Evolutionary conservation across 1,140 invertebrate species (phyloP), one percentile per base, ranked within the genome.

Genomic region (Ridgeia piscesae): DNA sequence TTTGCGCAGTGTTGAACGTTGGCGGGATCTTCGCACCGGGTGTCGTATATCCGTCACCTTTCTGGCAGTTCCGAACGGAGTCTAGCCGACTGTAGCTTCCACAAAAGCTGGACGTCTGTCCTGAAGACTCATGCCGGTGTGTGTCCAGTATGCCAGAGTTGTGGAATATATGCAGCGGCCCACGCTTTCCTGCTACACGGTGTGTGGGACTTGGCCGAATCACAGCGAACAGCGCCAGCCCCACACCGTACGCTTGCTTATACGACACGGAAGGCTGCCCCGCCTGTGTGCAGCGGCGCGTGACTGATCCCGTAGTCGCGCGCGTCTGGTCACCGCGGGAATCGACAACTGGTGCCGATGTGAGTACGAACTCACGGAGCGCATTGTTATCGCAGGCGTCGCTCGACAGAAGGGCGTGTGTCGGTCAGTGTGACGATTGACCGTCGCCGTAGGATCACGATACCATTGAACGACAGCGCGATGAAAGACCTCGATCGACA

Each of bases 131-230:
- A 1, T 14, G 27, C 11, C 58, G 58, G 2, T 77, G 58, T 77
- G 58, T 77, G 27, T 77, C 58, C 58, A 77, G 58, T 77, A 17
- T 77, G 58, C 58, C 2, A 2, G 58, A 21, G 58, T 77, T 77
- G 27, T 77, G 17, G 2, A 77, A 77, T 77, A 77, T 77, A 77
- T 17, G 58, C 58, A 77, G 58, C 17, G 58, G 58, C 58, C 58
- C 58, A 77, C 58, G 58, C 58, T 31, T 77, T 77, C 58, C 58
- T 77, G 58, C 58, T 21, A 21, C 58, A 77, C 58, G 58, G 27
- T 77, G 58, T 77, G 58, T 77, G 58, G 58, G 58, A 77, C 58
- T 77, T 77, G 58, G 58, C 58, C 58, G 58, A 77, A 77, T 77
- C 58, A 77, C 58, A 77, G 58, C 58, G 58, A 77, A 77, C 58